Evolutionary conservation across 2,797 vertebrate genomes (phyloP).

Genomic region (Galagoides demidoff): DNA sequence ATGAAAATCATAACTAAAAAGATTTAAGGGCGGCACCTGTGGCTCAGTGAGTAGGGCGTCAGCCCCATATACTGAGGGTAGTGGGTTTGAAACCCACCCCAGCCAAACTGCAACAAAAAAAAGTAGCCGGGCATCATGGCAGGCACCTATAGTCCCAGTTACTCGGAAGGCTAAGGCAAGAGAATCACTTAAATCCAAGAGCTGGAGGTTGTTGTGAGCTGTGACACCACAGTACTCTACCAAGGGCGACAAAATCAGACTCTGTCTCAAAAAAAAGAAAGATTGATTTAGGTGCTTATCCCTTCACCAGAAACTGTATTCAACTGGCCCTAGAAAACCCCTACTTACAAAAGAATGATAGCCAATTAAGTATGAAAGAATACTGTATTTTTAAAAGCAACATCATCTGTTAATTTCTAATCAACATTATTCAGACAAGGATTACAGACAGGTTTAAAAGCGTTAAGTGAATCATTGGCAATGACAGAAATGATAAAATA

Average conservation of each 20-base stretch:
- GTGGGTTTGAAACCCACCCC: too few species aligned
- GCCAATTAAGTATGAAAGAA: conserved; percentile 16
- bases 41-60: too few species aligned
- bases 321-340: neutral
- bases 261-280: too few species aligned
- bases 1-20: neutral
- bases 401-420: conserved; percentile 38
- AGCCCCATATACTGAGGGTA: too few species aligned
- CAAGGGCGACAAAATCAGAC: too few species aligned
- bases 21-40: neutral
- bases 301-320: neutral
- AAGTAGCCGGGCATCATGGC: too few species aligned
- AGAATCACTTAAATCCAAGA: too few species aligned
- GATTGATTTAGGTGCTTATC: neutral
- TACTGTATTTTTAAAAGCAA: neutral
- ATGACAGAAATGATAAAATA: neutral
- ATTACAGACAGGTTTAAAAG: conserved; percentile 42
- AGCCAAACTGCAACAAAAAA: too few species aligned
- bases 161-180: too few species aligned
- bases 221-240: too few species aligned
- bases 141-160: too few species aligned
- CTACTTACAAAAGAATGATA: conserved; percentile 3
- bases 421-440: neutral
- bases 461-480: neutral
- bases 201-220: too few species aligned